Percentiles rank a stretch among this genome's conserved stretches.
Conservation (phyloP, 2,888 invertebrate species). For the Balanococcus diminutus region DNA sequence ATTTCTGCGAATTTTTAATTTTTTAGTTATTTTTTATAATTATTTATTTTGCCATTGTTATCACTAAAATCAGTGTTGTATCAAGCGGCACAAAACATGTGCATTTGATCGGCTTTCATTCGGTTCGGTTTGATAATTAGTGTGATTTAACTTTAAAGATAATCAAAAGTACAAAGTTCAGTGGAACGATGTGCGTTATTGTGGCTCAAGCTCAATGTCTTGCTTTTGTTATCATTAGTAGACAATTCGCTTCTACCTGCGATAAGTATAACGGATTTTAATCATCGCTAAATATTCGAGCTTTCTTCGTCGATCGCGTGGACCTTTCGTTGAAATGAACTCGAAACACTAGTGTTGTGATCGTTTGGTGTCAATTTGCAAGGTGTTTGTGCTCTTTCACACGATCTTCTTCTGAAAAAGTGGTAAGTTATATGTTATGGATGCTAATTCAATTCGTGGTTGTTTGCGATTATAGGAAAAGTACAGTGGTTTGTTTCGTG, state of each 20-base stretch:
- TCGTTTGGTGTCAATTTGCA: not conserved
- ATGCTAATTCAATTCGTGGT: too few relatives aligned
- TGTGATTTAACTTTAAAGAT: not conserved
- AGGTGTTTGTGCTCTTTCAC: not conserved
- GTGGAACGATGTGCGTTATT: conserved; percentile 6
- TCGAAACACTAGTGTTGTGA: not conserved
- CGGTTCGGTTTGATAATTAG: not conserved
- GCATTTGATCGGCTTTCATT: not conserved
- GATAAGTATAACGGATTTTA: not conserved
- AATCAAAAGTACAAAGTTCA: conserved; percentile 38
- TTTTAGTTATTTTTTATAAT: too few relatives aligned
- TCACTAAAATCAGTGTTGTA: too few relatives aligned
- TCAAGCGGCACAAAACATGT: too few relatives aligned
- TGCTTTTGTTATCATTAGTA: not conserved
- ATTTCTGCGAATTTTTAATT: too few relatives aligned
- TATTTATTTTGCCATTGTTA: too few relatives aligned
- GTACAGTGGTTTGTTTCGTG: too few relatives aligned
- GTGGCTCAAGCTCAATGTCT: not conserved
- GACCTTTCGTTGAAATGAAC: not conserved
- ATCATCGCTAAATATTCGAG: not conserved
- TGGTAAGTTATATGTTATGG: not conserved
- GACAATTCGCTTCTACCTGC: not conserved
- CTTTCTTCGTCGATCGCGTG: not conserved
- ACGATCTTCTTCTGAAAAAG: not conserved
- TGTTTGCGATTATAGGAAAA: too few relatives aligned